phyloP scores from a whole-genome alignment of 2,888 invertebrate species.

The Trachelus iudaicus region DNA sequence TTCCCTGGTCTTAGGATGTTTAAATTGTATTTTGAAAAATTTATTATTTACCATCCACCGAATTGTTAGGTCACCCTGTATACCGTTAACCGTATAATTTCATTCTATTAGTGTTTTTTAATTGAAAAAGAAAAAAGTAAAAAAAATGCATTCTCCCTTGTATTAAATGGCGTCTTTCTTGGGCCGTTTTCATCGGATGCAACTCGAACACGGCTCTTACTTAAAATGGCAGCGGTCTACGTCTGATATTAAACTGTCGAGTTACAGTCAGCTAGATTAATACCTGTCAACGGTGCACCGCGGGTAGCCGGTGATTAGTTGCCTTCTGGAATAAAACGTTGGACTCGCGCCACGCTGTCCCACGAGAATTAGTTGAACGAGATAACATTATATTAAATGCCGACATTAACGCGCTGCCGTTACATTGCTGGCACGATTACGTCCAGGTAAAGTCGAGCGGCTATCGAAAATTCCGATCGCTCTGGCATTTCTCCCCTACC shows the following conservation, averaged over 20 bases:
- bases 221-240: not conserved
- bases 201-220: not conserved
- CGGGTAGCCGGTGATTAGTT: conserved; percentile 18
- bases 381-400: conserved; percentile 18
- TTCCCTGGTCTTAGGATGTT: not conserved
- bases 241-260: not conserved
- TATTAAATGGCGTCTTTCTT: not conserved
- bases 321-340: conserved; percentile 15
- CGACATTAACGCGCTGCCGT: conserved; percentile 13
- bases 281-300: conserved; percentile 15
- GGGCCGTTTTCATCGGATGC: not conserved
- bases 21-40: not conserved
- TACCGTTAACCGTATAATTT: not conserved
- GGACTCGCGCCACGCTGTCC: conserved; percentile 7
- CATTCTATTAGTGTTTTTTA: not conserved
- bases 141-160: not conserved
- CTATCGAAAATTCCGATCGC: not conserved
- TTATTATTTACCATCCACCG: not conserved
- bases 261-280: conserved; percentile 38
- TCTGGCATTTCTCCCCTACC: not conserved
- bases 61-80: no score
- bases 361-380: conserved; percentile 16
- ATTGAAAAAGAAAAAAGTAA: not conserved
- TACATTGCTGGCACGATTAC: conserved; percentile 18
- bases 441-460: conserved; percentile 3